Base-by-base conservation (phyloP, 2,797 vertebrate genomes). In the Helarctos malayanus region DNA sequence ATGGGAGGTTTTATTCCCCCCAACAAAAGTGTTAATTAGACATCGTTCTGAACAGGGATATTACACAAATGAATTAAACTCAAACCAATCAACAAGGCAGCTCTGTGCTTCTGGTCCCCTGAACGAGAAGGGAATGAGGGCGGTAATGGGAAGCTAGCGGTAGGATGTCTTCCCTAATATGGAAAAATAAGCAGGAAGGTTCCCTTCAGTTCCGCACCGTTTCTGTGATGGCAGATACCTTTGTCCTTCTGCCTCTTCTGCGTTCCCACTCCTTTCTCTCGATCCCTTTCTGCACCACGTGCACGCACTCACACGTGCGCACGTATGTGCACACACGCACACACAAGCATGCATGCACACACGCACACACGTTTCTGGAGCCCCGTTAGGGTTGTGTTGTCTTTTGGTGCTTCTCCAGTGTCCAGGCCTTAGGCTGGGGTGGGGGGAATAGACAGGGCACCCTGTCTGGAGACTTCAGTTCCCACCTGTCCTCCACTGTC, bases 31-130 rank as follows among this genome's bases (percentile, higher is more conserved):
- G 98, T 98, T 98, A 98, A 98, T 99, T 98, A 98, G 98, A 98
- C 97, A 97, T 98, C 94, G 57, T 98, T 98, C 97, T 94, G 97
- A 97, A 94, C 98, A 96, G 98, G 98, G 97, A 97, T 98, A 97
- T 98, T 98, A 97, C 98, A 98, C 98, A 97, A 98, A 98, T 98
- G 98, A 98, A 98, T 98, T 98, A 98, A 98, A 97, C 94, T 83
- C 94, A 38, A 95, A 94, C 98, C 97, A 98, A 97, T 98, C 98
- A 98, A 93, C 86, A 95, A 96, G 54, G n/a, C 61, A 0, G 92
- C 95, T 92, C 87, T 29, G 56, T 92, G 90, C 88, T 96, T 96
- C 97, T 68, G 95, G 94, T 95, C 76, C 68, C 69, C 83, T 18
- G 92, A 93, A 95, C 1, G 78, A 57, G 95, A 75, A 90, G 92